Base-by-base conservation (phyloP, 2,888 invertebrate genomes). In the Fragum sueziense region DNA sequence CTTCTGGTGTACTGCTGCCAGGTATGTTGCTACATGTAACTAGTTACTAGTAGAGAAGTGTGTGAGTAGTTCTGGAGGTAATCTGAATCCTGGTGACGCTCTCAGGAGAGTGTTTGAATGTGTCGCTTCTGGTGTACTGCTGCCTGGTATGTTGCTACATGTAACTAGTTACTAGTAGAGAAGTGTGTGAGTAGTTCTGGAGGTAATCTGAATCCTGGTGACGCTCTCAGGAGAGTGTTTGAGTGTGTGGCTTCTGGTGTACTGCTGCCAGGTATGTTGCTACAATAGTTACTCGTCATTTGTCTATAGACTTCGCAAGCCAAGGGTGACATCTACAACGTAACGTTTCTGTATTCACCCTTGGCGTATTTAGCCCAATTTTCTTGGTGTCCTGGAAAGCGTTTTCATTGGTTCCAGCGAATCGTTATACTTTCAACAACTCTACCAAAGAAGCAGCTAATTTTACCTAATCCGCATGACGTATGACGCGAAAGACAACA, bases 201-300 rank as follows among this genome's bases (percentile, higher is more conserved):
- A 77, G 94, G 94, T 80, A 88, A 94, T 14, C 91, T 98, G 91
- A 97, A 97, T 86, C 97, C 98, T 73, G 98, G 98, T 74, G 99
- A 99, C 94, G 98, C 98, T 74, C 95, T 99, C 88, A 96, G 99
- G 47, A 95, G 99, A 89, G 96, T 99, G 81, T 96, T 99, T 95
- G 99, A 99, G 95, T 97, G 98, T 62, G 95, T 98, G 73, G 97
- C 98, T 14, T 97, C 97, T 80, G 99, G 99, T 52, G 95, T 98
- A 90, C 86, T 95, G 3, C 95, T 98, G 76, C 96, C 97, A 67
- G 97, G 94, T 94, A 84, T 75, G 79, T n/a, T 62, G 2, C 2
- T 14, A 47, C 47, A n/a, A n/a, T n/a, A n/a, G n/a, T n/a, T n/a
- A n/a, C n/a, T n/a, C n/a, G n/a, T n/a, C n/a, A n/a, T n/a, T n/a